Percentiles rank a stretch among this genome's conserved stretches.
Evolutionary conservation across 2,888 invertebrate genomes (phyloP).

Genomic region (Drymonia ruficornis): DNA sequence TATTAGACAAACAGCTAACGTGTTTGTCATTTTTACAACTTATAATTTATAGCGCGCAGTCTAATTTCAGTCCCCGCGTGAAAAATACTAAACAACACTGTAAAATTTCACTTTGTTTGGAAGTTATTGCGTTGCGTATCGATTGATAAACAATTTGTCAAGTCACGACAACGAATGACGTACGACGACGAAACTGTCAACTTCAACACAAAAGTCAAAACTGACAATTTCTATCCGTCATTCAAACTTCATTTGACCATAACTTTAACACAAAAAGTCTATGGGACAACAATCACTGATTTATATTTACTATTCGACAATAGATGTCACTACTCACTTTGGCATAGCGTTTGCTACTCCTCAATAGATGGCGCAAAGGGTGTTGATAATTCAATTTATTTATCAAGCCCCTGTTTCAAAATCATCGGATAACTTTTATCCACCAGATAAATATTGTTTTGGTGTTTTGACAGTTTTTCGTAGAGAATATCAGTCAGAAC

Average conservation of each 20-base stretch:
- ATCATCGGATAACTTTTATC: too few species aligned
- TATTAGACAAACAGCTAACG: constrained; percentile 71
- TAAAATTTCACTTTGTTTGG: constrained; percentile 73
- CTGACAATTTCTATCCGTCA: too few species aligned
- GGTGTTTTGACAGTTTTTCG: too few species aligned
- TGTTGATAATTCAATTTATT: too few species aligned
- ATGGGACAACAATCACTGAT: too few species aligned
- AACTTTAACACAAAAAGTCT: too few species aligned
- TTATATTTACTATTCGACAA: constrained; percentile 26
- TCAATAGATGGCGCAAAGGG: constrained; percentile 22
- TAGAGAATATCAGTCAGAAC: too few species aligned
- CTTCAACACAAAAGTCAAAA: background rate
- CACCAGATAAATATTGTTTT: too few species aligned
- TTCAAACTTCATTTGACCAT: too few species aligned
- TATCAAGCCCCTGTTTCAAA: too few species aligned
- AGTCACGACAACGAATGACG: constrained; percentile 39
- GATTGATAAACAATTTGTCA: constrained; percentile 66
- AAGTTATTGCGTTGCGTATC: constrained; percentile 62
- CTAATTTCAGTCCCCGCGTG: constrained; percentile 51
- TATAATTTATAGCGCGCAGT: constrained; percentile 44
- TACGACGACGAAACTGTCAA: background rate
- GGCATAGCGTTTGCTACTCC: constrained; percentile 11
- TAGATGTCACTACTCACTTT: constrained; percentile 43
- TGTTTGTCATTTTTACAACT: constrained; percentile 70
- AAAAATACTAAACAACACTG: constrained; percentile 61